Percentiles rank a stretch among this genome's conserved stretches.
Evolutionary conservation across 2,888 invertebrate species (phyloP).

Genomic region (Cheilosia vulpina): DNA sequence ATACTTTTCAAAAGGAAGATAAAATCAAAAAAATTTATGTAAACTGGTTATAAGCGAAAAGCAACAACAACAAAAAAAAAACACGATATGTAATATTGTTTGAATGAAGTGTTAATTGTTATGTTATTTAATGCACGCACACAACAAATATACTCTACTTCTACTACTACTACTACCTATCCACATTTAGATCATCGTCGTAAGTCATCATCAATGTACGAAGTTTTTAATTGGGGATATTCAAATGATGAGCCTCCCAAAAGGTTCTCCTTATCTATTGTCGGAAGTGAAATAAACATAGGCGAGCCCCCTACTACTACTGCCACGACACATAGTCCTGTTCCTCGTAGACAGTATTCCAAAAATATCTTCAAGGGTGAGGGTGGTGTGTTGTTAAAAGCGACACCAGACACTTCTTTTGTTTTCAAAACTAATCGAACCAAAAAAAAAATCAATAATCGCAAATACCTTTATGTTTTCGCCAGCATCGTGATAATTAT

Average conservation of each 20-base stretch:
- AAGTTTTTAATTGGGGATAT: slow-evolving; percentile 88
- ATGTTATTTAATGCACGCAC: slow-evolving; percentile 76
- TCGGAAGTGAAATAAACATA: slow-evolving; percentile 83
- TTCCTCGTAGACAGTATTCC: slow-evolving; percentile 80
- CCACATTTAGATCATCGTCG: slow-evolving; percentile 82
- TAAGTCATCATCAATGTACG: slow-evolving; percentile 90
- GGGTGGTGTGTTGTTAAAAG: slow-evolving; percentile 77
- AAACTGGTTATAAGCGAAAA: slow-evolving; percentile 22
- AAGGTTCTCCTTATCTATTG: slow-evolving; percentile 83
- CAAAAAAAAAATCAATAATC: slow-evolving; percentile 55
- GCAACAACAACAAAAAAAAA: slow-evolving; percentile 16
- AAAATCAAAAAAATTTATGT: slow-evolving; percentile 15
- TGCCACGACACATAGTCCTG: slow-evolving; percentile 76
- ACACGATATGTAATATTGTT: slow-evolving; percentile 55
- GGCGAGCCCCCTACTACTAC: slow-evolving; percentile 81
- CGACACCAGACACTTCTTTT: slow-evolving; percentile 49
- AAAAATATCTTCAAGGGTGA: slow-evolving; percentile 81
- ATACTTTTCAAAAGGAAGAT: slow-evolving; percentile 31
- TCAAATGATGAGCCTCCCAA: slow-evolving; percentile 84
- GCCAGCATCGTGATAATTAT: slow-evolving; percentile 65
- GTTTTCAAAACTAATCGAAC: slow-evolving; percentile 65
- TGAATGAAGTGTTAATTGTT: slow-evolving; percentile 72
- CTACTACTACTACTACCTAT: slow-evolving; percentile 66
- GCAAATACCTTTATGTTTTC: slow-evolving; percentile 41
- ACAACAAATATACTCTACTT: slow-evolving; percentile 69